Conservation (phyloP, 92 coral and sea anemone genomes). For the Parazoanthus darwini region DNA sequence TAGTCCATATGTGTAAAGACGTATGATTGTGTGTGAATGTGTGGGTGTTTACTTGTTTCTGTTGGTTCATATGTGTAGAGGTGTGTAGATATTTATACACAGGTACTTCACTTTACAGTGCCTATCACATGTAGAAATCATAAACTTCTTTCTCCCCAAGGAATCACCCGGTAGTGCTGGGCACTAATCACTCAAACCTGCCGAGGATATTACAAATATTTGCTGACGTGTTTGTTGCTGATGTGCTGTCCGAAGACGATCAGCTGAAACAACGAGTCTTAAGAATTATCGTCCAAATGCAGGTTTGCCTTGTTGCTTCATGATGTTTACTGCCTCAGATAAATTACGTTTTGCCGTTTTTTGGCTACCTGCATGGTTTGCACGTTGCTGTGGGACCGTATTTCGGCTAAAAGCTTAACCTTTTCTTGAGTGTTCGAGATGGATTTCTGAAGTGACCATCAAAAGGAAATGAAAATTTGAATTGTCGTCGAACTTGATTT, state of each 20-base stretch:
- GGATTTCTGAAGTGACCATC: no score
- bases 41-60: no score
- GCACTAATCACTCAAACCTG: conserved; percentile 80
- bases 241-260: conserved; percentile 85
- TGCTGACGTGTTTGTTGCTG: conserved; percentile 81
- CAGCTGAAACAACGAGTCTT: conserved; percentile 76
- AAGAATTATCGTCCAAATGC: conserved; percentile 82
- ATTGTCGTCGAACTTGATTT: no score
- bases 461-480: no score
- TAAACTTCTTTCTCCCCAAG: conserved; percentile 39
- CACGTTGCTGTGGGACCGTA: no score
- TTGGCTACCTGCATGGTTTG: neutral
- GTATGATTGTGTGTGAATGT: no score
- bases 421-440: no score
- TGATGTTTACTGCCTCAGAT: neutral
- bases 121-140: neutral
- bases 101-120: no score
- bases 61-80: no score
- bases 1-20: no score
- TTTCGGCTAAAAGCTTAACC: no score
- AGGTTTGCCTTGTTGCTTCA: conserved; percentile 61
- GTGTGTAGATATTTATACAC: no score
- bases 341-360: neutral
- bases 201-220: conserved; percentile 89
- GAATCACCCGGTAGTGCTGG: conserved; percentile 80